Conservation (phyloP, 2,797 vertebrate genomes). For the Alauda arvensis region DNA sequence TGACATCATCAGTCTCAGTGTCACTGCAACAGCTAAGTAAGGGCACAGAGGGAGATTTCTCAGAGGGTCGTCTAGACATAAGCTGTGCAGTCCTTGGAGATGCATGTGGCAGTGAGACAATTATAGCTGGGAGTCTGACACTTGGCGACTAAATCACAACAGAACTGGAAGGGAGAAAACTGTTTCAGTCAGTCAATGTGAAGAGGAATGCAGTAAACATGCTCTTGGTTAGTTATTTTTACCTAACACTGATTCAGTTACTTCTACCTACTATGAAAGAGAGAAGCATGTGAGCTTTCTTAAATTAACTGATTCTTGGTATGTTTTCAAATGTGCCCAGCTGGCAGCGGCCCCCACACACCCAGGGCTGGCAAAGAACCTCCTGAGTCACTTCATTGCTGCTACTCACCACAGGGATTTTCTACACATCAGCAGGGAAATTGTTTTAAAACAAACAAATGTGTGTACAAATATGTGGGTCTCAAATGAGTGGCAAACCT, state of each 20-base stretch:
- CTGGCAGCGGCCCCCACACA: not conserved
- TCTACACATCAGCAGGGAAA: not conserved
- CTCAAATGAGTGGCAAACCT: not conserved
- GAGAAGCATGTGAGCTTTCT: not conserved
- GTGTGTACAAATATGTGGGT: not conserved
- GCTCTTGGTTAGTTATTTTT: slow-evolving; percentile 1
- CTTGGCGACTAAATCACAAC: not conserved
- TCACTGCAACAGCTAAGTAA: slow-evolving; percentile 39
- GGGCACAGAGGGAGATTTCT: slow-evolving; percentile 45
- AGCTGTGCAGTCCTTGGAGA: slow-evolving; percentile 5
- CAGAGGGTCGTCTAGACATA: slow-evolving; percentile 61
- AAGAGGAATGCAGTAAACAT: not conserved
- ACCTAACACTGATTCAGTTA: not conserved
- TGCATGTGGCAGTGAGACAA: not conserved
- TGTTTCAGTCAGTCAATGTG: not conserved
- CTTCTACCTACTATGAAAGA: not conserved
- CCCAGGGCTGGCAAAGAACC: not conserved
- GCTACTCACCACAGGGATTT: not conserved
- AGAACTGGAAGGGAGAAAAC: not conserved
- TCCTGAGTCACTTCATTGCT: fast-evolving
- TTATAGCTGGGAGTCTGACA: slow-evolving; percentile 8
- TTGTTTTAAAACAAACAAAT: not conserved
- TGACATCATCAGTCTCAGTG: slow-evolving; percentile 47
- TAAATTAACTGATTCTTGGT: not conserved
- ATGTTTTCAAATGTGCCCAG: not conserved